phyloP scores from a whole-genome alignment of 2,888 invertebrate species.

The Anarsia innoxiella region DNA sequence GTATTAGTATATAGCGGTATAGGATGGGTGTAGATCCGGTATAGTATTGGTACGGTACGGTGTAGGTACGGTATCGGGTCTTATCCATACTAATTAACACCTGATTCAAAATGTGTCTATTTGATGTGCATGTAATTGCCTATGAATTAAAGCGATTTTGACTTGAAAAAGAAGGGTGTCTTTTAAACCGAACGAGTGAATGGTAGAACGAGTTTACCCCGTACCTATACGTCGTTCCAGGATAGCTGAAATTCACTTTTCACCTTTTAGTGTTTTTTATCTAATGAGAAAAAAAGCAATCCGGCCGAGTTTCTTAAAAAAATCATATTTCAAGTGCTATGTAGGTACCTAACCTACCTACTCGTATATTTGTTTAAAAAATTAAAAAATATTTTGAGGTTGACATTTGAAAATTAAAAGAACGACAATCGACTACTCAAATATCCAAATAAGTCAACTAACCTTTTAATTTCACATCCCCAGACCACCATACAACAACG shows the following conservation, averaged over 20 bases:
- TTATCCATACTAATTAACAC: neutral
- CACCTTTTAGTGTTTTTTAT: no score
- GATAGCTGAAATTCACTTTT: neutral
- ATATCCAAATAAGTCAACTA: neutral
- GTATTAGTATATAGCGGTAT: slow-evolving; percentile 25
- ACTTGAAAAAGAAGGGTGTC: no score
- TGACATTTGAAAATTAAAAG: neutral
- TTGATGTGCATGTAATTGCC: neutral
- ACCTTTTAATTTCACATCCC: slow-evolving; percentile 10
- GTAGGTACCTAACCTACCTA: neutral
- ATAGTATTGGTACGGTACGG: neutral
- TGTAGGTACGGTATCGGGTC: neutral
- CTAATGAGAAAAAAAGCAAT: no score
- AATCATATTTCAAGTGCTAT: neutral
- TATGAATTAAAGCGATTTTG: neutral
- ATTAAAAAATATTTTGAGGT: neutral
- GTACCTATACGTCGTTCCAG: neutral
- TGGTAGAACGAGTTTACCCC: neutral
- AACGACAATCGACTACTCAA: neutral
- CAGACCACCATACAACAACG: slow-evolving; percentile 75
- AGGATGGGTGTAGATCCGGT: no score
- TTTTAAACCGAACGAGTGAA: no score
- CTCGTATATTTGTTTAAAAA: neutral
- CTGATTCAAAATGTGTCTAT: neutral
- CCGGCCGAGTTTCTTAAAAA: no score